These are phyloP conservation scores for Odontamblyopus rebecca DNA, from an alignment of 2,797 vertebrate genomes.

Conservation along the genomic window DNA sequence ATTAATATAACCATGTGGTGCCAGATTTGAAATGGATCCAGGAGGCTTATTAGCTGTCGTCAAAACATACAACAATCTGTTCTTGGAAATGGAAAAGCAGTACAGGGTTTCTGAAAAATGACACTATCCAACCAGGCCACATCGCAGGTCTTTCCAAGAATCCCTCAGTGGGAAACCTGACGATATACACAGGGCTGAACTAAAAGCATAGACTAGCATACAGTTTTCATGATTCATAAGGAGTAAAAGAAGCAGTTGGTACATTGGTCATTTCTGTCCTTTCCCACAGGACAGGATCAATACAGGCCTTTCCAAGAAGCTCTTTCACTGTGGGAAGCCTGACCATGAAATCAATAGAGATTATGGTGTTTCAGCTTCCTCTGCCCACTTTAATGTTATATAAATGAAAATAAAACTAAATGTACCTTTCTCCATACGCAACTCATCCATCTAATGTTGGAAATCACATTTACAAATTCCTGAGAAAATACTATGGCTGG, in stretches of 20 bases:
- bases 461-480: too few relatives aligned
- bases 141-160: background rate
- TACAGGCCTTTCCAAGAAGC: slow-evolving; percentile 31
- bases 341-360: slow-evolving; percentile 35
- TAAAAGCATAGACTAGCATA: too few relatives aligned
- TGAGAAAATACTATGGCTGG: background rate
- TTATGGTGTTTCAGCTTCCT: background rate
- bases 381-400: background rate
- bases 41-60: background rate
- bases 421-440: background rate
- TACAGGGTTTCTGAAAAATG: slow-evolving; percentile 16
- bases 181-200: background rate
- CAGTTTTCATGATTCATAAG: background rate
- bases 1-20: background rate
- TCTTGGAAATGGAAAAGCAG: slow-evolving; percentile 12
- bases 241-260: background rate
- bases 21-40: background rate
- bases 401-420: background rate
- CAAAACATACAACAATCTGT: slow-evolving; percentile 12
- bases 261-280: background rate
- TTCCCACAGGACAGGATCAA: background rate
- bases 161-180: background rate
- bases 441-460: background rate
- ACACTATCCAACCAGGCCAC: background rate
- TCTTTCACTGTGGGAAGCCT: slow-evolving; percentile 11